Conservation (phyloP, 2,113 vertebrate genomes). For the Sinocyclocheilus grahami region DNA sequence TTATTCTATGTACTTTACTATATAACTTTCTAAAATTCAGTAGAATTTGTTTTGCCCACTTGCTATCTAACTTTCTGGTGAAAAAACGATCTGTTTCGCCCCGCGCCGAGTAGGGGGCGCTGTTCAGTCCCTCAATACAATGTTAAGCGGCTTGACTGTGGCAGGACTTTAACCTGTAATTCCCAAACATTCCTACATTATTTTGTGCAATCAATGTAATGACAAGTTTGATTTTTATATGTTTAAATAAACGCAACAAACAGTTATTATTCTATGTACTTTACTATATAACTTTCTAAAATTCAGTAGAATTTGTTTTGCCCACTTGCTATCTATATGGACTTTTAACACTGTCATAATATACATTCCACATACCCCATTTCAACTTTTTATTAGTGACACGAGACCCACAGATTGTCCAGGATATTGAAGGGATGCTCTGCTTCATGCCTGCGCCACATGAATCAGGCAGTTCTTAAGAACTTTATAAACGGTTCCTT, state of each 20-base stretch:
- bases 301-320: too few species aligned
- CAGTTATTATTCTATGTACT: neutral
- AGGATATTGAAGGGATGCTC: constrained; percentile 23
- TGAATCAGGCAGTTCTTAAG: constrained; percentile 5
- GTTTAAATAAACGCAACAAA: neutral
- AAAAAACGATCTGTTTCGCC: neutral
- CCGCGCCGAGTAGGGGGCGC: neutral
- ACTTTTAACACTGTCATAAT: neutral
- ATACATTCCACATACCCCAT: constrained; percentile 2
- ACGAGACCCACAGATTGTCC: constrained; percentile 4
- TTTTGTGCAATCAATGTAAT: neutral
- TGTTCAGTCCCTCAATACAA: neutral
- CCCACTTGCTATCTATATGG: neutral
- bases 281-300: neutral
- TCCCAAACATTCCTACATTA: neutral
- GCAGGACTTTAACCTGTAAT: neutral
- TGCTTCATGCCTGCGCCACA: constrained; percentile 10
- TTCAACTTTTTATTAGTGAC: constrained; percentile 15
- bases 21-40: neutral
- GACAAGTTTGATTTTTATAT: neutral
- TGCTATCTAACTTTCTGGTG: neutral
- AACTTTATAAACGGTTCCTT: neutral
- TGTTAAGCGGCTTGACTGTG: neutral
- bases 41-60: too few species aligned
- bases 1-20: neutral